These are phyloP conservation scores for Agrypnia vestita DNA, from an alignment of 1,140 invertebrate genomes.

Conservation along the genomic window DNA sequence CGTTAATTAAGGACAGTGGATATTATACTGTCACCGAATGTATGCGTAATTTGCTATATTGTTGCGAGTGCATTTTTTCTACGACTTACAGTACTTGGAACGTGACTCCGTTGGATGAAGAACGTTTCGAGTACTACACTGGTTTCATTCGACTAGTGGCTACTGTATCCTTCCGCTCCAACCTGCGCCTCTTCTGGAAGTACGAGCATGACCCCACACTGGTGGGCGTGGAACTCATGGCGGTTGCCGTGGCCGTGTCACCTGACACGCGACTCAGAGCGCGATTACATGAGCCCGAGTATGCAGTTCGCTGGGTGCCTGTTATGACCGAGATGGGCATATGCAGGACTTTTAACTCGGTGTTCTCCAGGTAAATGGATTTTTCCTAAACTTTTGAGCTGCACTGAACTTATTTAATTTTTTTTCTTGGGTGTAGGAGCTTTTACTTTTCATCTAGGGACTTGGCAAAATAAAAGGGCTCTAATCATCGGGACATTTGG, in stretches of 20 bases:
- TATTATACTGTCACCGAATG: too few species aligned
- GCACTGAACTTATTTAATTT: too few species aligned
- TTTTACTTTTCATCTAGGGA: too few species aligned
- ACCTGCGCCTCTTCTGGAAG: slow-evolving; percentile 72
- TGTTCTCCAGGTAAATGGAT: slow-evolving; percentile 65
- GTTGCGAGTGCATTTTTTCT: too few species aligned
- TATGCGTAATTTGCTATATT: too few species aligned
- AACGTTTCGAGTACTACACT: slow-evolving; percentile 71
- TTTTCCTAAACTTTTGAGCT: too few species aligned
- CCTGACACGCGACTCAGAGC: slow-evolving; percentile 52
- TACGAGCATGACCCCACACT: slow-evolving; percentile 71
- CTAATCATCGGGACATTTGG: too few species aligned
- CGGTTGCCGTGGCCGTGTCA: slow-evolving; percentile 68
- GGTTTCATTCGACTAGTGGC: slow-evolving; percentile 72
- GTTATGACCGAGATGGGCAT: slow-evolving; percentile 75
- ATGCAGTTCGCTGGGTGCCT: slow-evolving; percentile 68
- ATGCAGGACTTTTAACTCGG: slow-evolving; percentile 73
- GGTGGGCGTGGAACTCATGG: slow-evolving; percentile 68
- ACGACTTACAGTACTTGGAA: slow-evolving; percentile 63
- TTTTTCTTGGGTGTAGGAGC: too few species aligned
- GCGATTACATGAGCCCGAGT: slow-evolving; percentile 31
- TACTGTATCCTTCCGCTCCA: slow-evolving; percentile 71
- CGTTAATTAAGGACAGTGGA: too few species aligned
- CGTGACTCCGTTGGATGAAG: slow-evolving; percentile 64
- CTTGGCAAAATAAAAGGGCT: too few species aligned